Evolutionary conservation across 2,797 vertebrate species (phyloP), one percentile per base, ranked within the genome.

Genomic region (Heterohyrax brucei): DNA sequence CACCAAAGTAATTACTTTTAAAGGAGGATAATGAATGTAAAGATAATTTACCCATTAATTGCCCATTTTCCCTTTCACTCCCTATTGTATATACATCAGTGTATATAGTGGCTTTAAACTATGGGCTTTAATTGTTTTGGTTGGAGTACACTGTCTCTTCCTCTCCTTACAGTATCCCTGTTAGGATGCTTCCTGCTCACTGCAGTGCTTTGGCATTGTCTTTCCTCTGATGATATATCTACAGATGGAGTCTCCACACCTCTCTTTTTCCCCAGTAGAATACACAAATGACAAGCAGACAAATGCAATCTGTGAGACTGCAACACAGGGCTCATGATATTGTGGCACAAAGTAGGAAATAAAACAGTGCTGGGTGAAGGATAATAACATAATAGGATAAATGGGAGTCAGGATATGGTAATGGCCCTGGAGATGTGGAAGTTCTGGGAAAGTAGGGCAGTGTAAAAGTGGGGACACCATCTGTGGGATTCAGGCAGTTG

Each of bases 261-360:
- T 64, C 77, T 64, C 46, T 28, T 64, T 64, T 13, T 46, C 73
- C 73, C 46, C 46, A 26, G 62, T 0, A 2, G 86, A 94, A 44
- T 10, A 18, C 22, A 82, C 85, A 93, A 53, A 90, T 30, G 68
- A 21, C 82, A 73, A 87, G 44, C 61, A 93, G 46, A 62, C 76
- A 79, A 79, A 88, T 46, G 46, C 26, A 28, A 22, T 66, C 26
- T 10, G 77, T 78, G 94, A 93, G 62, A 30, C 62, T n/a, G 85
- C 30, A 84, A 26, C 85, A 72, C 90, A 9, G 93, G 87, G 89
- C 96, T 91, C 92, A 95, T 96, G 94, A 96, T 97, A 96, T 97
- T 98, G 94, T 98, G 96, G 95, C 97, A 98, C 91, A 89, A 98
- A 98, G 81, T 28, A 96, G 97, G 97, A 97, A 98, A 97, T 84